Evolutionary conservation across 1,140 invertebrate genomes (phyloP).

Genomic region (Frieseomelitta varia): DNA sequence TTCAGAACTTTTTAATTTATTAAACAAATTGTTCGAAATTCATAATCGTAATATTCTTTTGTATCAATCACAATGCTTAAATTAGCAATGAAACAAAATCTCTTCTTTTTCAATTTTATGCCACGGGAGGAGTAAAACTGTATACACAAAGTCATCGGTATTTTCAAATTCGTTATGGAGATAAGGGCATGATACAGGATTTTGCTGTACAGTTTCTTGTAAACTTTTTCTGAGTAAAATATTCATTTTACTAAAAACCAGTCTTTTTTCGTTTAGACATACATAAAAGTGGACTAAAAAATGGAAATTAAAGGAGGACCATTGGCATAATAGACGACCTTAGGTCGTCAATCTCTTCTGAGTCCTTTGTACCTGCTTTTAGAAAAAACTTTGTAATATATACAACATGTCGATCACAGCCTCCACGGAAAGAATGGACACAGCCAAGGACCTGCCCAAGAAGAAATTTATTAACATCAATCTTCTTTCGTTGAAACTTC

Average conservation of each 20-base stretch:
- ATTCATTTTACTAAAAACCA: neutral
- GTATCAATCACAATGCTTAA: neutral
- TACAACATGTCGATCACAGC: conserved; percentile 63
- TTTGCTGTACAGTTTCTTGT: too few species aligned
- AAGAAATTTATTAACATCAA: conserved; percentile 76
- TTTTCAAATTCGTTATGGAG: too few species aligned
- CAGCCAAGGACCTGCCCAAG: conserved; percentile 66
- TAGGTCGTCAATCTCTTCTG: conserved; percentile 39
- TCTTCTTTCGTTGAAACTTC: conserved; percentile 82
- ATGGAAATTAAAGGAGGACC: conserved; percentile 35
- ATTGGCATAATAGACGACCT: conserved; percentile 27
- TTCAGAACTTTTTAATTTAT: neutral
- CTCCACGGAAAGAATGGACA: conserved; percentile 68
- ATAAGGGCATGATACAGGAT: too few species aligned
- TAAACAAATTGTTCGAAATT: neutral
- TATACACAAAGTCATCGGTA: too few species aligned
- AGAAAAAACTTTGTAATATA: conserved; percentile 9
- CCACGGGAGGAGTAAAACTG: too few species aligned
- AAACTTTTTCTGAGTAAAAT: neutral
- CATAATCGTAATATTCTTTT: neutral
- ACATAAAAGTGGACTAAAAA: conserved; percentile 27
- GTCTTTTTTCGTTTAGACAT: conserved; percentile 10
- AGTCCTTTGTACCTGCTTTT: conserved; percentile 9
- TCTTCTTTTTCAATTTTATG: too few species aligned
- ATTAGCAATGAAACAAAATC: too few species aligned